Evolutionary conservation across 2,888 invertebrate genomes (phyloP).

Genomic region (Hoplodrina ambigua): DNA sequence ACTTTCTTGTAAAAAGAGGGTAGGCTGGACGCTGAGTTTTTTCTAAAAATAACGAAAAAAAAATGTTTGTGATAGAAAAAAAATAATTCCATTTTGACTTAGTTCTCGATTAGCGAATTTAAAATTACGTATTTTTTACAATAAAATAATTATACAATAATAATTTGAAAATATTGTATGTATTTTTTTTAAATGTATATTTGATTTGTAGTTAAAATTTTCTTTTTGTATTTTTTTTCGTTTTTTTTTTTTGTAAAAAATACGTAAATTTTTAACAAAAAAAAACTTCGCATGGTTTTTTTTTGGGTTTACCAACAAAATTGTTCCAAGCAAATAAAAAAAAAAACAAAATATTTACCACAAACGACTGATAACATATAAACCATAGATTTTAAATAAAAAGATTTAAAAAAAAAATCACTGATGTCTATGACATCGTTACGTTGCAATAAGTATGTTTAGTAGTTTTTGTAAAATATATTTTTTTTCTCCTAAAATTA

Average conservation of each 20-base stretch:
- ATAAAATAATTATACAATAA: slow-evolving; percentile 13
- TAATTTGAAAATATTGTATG: background rate
- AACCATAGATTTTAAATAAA: slow-evolving; percentile 64
- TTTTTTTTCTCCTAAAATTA: slow-evolving; percentile 61
- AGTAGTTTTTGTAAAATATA: slow-evolving; percentile 78
- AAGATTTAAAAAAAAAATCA: slow-evolving; percentile 62
- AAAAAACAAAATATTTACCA: slow-evolving; percentile 64
- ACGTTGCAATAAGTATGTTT: slow-evolving; percentile 85
- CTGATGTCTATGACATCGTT: slow-evolving; percentile 78
- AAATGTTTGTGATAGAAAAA: slow-evolving; percentile 81
- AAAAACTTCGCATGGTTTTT: slow-evolving; percentile 33
- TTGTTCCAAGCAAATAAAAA: slow-evolving; percentile 50
- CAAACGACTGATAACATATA: slow-evolving; percentile 76
- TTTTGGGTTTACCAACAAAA: slow-evolving; percentile 53
- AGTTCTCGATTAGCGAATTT: slow-evolving; percentile 70
- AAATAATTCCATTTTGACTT: slow-evolving; percentile 85
- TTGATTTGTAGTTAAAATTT: slow-evolving; percentile 25
- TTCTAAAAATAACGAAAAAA: slow-evolving; percentile 28
- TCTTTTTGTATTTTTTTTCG: background rate
- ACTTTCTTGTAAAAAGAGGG: slow-evolving; percentile 33
- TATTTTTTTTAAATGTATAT: slow-evolving; percentile 32
- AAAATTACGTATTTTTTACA: slow-evolving; percentile 52
- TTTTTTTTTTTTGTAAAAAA: slow-evolving; percentile 37
- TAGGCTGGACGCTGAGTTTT: slow-evolving; percentile 8
- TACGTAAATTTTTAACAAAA: slow-evolving; percentile 16